These are phyloP conservation scores for Mechanitis messenoides DNA, from an alignment of 2,888 invertebrate species.

Conservation along the genomic window DNA sequence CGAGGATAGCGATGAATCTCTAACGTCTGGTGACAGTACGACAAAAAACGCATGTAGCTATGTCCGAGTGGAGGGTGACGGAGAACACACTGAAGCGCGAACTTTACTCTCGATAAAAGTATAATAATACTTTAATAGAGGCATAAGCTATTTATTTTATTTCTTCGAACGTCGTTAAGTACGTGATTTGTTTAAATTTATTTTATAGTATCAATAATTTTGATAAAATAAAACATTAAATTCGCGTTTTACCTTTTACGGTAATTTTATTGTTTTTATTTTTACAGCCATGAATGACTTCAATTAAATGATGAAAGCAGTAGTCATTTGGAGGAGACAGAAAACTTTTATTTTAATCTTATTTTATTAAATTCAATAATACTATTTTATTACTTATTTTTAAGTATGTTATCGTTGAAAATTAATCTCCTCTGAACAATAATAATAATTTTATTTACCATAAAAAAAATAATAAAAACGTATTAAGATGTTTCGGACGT, in stretches of 20 bases:
- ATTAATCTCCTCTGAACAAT: not conserved
- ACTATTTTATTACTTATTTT: too few relatives aligned
- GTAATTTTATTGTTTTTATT: not conserved
- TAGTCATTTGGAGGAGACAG: too few relatives aligned
- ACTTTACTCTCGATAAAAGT: conserved; percentile 22
- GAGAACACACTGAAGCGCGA: conserved; percentile 33
- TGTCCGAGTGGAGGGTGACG: conserved; percentile 56
- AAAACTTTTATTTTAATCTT: too few relatives aligned
- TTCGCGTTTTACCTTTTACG: conserved; percentile 6
- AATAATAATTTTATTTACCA: too few relatives aligned
- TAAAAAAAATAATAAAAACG: too few relatives aligned
- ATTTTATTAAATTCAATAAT: too few relatives aligned
- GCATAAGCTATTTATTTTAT: conserved; percentile 34
- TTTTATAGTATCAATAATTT: conserved; percentile 10
- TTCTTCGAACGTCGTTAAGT: conserved; percentile 18
- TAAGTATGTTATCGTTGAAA: not conserved
- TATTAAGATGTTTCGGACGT: too few relatives aligned
- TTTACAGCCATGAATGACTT: not conserved
- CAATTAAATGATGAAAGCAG: not conserved
- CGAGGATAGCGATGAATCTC: conserved; percentile 8
- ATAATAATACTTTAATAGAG: not conserved
- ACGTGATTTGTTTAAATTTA: conserved; percentile 12
- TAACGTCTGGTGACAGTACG: too few relatives aligned
- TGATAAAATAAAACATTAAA: conserved; percentile 8
- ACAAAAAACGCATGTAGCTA: conserved; percentile 57